Percentiles rank a stretch among this genome's conserved stretches.
Evolutionary conservation across 1,140 invertebrate species (phyloP).

Genomic region (Dryas iulia): DNA sequence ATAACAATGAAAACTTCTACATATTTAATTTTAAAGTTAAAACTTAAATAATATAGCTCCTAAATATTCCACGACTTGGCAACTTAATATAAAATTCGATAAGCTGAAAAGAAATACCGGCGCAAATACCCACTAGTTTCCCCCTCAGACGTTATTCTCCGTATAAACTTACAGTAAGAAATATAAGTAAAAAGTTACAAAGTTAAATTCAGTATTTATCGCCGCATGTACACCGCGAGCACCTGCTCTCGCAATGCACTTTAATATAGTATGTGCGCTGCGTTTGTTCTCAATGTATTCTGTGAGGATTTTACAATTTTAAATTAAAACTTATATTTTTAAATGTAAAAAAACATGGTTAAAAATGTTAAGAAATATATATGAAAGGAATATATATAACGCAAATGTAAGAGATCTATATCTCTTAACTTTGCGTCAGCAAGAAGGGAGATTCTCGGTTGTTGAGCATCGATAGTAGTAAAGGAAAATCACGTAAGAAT

Average conservation of each 20-base stretch:
- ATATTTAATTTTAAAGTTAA: neutral
- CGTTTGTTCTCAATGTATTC: neutral
- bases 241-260: constrained; percentile 28
- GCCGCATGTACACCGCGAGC: constrained; percentile 13
- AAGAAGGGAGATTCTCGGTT: no score
- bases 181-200: constrained; percentile 22
- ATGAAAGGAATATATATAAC: no score
- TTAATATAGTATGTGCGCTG: constrained; percentile 23
- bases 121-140: neutral
- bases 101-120: neutral
- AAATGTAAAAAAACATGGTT: no score
- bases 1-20: no score
- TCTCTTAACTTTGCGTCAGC: no score
- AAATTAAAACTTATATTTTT: no score
- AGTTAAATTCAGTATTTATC: constrained; percentile 28
- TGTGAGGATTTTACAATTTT: no score
- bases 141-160: constrained; percentile 1
- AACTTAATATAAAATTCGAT: constrained; percentile 1
- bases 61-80: neutral
- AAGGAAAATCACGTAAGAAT: no score
- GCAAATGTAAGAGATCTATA: no score
- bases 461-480: no score
- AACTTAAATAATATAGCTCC: neutral
- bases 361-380: no score
- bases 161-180: constrained; percentile 14